Conservation (phyloP, 1,140 invertebrate species). For the Ganaspis sp. region DNA sequence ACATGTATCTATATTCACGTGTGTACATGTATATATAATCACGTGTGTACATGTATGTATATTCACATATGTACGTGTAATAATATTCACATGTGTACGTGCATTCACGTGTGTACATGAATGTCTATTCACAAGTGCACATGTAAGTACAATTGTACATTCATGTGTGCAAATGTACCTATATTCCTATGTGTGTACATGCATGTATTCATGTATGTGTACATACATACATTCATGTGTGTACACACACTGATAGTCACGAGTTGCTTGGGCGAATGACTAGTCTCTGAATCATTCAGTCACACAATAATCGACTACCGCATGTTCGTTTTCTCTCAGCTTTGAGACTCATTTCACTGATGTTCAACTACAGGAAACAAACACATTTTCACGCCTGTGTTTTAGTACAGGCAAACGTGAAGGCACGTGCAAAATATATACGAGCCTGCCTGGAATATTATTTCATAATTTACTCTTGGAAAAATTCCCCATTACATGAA, state of each 20-base stretch:
- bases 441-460: neutral
- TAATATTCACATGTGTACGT: neutral
- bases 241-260: neutral
- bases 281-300: conserved; percentile 53
- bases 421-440: conserved; percentile 8
- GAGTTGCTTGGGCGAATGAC: conserved; percentile 49
- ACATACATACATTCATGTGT: neutral
- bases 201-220: neutral
- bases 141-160: neutral
- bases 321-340: conserved; percentile 31
- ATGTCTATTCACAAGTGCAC: neutral
- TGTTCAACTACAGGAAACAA: neutral
- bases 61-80: neutral
- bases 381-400: conserved; percentile 1
- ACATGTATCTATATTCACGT: neutral
- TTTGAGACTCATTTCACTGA: neutral
- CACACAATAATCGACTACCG: conserved; percentile 47
- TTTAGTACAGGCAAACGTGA: neutral
- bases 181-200: neutral
- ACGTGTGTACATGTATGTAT: neutral
- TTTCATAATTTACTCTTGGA: neutral
- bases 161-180: neutral
- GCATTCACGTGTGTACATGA: neutral
- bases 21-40: neutral
- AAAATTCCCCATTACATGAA: neutral